A percentile compares a stretch with the other conserved stretches of the same genome.
These are phyloP conservation scores for Mus pahari DNA, from an alignment of 2,113 vertebrate genomes.

Conservation along the genomic window DNA sequence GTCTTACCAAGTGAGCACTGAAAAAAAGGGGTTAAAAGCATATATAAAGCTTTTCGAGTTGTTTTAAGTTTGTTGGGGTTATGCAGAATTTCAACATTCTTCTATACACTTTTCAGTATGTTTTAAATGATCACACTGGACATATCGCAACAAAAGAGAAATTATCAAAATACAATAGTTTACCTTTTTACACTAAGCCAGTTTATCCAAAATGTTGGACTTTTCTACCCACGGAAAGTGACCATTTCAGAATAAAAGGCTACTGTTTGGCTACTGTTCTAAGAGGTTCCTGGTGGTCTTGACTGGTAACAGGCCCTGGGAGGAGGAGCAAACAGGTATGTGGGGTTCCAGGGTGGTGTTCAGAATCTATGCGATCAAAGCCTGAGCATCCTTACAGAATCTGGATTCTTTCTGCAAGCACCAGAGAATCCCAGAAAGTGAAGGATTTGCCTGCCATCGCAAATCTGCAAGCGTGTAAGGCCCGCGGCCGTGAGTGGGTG, in stretches of 20 bases:
- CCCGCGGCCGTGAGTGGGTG: neutral
- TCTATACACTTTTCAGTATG: neutral
- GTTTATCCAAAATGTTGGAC: neutral
- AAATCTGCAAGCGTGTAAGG: neutral
- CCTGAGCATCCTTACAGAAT: neutral
- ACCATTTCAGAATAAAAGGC: neutral
- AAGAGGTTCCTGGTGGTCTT: neutral
- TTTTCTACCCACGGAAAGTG: neutral
- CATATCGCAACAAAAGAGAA: neutral
- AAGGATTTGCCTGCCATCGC: neutral
- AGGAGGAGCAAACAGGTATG: neutral
- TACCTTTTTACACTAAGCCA: constrained; percentile 17
- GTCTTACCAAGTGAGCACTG: neutral
- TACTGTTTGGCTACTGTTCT: neutral
- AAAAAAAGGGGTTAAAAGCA: neutral
- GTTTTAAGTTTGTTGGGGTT: neutral
- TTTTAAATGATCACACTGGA: constrained; percentile 3
- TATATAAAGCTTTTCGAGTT: neutral
- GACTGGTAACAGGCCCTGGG: fast-evolving
- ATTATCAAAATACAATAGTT: neutral
- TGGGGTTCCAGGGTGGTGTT: neutral
- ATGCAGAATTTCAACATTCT: constrained; percentile 24
- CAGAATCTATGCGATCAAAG: neutral
- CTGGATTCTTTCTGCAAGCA: neutral
- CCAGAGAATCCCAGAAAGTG: neutral